A percentile compares a stretch with the other conserved stretches of the same genome.
These are phyloP conservation scores for Dipodomys ordii DNA, from an alignment of 2,113 vertebrate species.

Conservation along the genomic window DNA sequence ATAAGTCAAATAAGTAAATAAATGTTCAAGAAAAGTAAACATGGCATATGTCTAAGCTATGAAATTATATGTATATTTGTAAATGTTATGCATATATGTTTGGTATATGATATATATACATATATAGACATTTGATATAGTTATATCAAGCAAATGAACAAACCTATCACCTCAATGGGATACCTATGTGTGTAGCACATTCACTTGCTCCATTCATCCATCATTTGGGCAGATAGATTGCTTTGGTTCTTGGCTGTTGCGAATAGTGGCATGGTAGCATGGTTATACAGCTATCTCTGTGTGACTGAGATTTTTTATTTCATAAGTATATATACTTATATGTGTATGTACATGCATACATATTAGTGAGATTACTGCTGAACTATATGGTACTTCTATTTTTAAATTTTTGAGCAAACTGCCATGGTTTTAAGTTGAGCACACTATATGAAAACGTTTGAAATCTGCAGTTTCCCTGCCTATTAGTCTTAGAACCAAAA, in stretches of 20 bases:
- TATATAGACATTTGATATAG: no score
- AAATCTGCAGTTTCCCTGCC: conserved; percentile 1
- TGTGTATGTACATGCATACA: not conserved
- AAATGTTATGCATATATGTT: no score
- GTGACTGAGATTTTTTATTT: no score
- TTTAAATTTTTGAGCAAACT: conserved; percentile 24
- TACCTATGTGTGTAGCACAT: not conserved
- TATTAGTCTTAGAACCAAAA: not conserved
- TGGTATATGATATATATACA: no score
- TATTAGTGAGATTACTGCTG: not conserved
- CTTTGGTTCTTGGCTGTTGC: not conserved
- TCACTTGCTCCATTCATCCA: not conserved
- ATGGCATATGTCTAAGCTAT: no score
- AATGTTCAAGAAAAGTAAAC: no score
- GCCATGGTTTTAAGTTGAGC: not conserved
- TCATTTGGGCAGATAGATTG: not conserved
- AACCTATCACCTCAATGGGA: not conserved
- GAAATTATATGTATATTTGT: no score
- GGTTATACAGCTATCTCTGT: no score
- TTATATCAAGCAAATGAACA: not conserved
- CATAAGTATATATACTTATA: no score
- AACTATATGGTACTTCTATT: not conserved
- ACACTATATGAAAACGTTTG: not conserved
- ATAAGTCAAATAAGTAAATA: no score
- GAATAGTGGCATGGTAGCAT: no score